Base-by-base conservation (phyloP, 2,888 invertebrate genomes). In the Chymomyza fuscimana region DNA sequence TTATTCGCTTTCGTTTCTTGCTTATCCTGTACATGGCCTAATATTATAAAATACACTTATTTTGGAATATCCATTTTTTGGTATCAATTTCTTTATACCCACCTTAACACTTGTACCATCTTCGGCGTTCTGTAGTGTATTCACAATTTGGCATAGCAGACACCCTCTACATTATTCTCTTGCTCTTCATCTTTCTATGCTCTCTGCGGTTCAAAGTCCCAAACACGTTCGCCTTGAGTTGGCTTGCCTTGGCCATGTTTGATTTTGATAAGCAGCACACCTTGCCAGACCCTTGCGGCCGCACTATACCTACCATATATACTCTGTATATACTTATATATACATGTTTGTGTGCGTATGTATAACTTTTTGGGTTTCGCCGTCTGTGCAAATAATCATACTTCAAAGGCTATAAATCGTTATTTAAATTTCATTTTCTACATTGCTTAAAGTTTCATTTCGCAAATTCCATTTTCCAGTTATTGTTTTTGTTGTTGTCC, bases 361-460 rank as follows among this genome's bases (percentile, higher is more conserved):
- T 32, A 22, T 22, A 5, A 2, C 50, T 7, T 50, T 19, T 62
- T 46, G 62, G 16, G 16, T n/a, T 60, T n/a, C 50, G 69, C 58
- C 70, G 73, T 72, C 80, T 79, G 67, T 70, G 67, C 76, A 86
- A 86, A 86, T 82, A 85, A 85, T 85, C 86, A 87, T 85, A 86
- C 85, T 84, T 82, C 83, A 82, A 89, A 88, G 86, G 81, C 82
- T 69, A 90, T 89, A 89, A 89, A 89, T 90, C 87, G 81, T 90
- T 89, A 87, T 89, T 88, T 86, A 86, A 88, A 84, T 86, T 89
- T 88, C 76, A 81, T 81, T 87, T 86, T 82, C 70, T 69, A 72
- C 79, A 82, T 79, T 79, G 78, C 81, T 86, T 85, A 77, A 80
- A 82, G 81, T 88, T 87, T 78, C 76, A 78, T 83, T 80, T 79